Evolutionary conservation across 1,140 invertebrate species (phyloP), one percentile per base, ranked within the genome.

Genomic region (Micrasema minimum): DNA sequence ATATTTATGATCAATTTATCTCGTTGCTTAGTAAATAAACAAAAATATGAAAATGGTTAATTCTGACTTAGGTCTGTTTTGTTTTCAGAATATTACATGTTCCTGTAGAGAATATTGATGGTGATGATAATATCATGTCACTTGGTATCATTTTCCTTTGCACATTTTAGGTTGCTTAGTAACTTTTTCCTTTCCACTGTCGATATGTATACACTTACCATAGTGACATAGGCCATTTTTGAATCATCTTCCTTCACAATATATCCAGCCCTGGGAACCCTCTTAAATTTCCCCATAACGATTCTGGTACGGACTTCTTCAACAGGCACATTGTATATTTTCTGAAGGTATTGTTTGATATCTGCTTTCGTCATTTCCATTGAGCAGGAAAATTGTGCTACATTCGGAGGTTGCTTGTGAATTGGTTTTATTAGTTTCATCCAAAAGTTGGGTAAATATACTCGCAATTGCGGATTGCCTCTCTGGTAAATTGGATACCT

Each of bases 381-480:
- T 4, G 96, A 96, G 73, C 93, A 92, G 46, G 90, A 84, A 84
- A 98, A 98, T 50, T 90, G 85, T 0, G 96, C 91, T 45, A 92
- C 78, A 85, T 97, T 95, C 45, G 87, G 82, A 38, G 88, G 87
- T 59, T 92, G 90, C 18, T 87, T 83, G 1, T 77, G 43, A 4
- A 79, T 75, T 2, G 92, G 89, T 55, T 88, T 85, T 1, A 97
- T 87, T 3, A 98, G 76, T 83, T 96, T 98, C 90, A 98, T 92
- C 92, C 93, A 97, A 82, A 97, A 97, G 81, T 97, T 95, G 10
- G 96, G 95, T 20, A 98, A 80, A 83, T 95, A 97, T 31, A 97
- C 85, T 70, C 95, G 84, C 35, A 95, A 80, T 78, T 98, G 96
- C 20, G 96, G 95, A 82, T 95, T 94, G 9, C 95, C 96, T 81